Percentiles rank a stretch among this genome's conserved stretches.
Conservation (phyloP, 2,797 vertebrate species). For the Kryptolebias ocellatus region DNA sequence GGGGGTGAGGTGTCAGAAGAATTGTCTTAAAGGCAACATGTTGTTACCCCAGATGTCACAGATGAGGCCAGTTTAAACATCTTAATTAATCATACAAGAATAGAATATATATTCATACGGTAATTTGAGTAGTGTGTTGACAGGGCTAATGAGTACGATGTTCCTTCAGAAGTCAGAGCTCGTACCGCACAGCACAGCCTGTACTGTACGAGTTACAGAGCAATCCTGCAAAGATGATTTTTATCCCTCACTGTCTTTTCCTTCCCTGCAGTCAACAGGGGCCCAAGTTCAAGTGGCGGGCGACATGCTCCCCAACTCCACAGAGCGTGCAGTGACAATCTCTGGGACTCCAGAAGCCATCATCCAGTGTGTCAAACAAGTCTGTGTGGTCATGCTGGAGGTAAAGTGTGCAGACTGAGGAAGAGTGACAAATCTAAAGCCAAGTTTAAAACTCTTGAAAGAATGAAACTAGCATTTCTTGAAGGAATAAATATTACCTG, state of each 20-base stretch:
- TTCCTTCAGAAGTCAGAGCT: not conserved
- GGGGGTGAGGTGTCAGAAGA: not conserved
- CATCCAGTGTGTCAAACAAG: slow-evolving; percentile 98
- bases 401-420: slow-evolving; percentile 49
- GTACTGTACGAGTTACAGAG: not conserved
- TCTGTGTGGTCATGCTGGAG: slow-evolving; percentile 99
- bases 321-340: slow-evolving; percentile 97
- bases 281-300: slow-evolving; percentile 97
- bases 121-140: not conserved
- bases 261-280: slow-evolving; percentile 90
- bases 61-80: not conserved
- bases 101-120: not conserved
- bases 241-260: slow-evolving; percentile 31
- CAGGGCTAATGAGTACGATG: not conserved
- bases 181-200: not conserved
- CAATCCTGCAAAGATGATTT: slow-evolving; percentile 18
- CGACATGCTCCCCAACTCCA: slow-evolving; percentile 98
- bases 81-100: not conserved
- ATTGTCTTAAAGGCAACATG: slow-evolving; percentile 9
- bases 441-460: not conserved
- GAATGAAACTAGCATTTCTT: too few relatives aligned
- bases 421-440: not conserved
- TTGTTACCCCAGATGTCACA: slow-evolving; percentile 9
- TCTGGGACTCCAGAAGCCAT: slow-evolving; percentile 97
- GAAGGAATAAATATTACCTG: too few relatives aligned